A percentile compares a stretch with the other conserved stretches of the same genome.
Conservation (phyloP, 2,888 invertebrate genomes). For the Clitarchus hookeri region DNA sequence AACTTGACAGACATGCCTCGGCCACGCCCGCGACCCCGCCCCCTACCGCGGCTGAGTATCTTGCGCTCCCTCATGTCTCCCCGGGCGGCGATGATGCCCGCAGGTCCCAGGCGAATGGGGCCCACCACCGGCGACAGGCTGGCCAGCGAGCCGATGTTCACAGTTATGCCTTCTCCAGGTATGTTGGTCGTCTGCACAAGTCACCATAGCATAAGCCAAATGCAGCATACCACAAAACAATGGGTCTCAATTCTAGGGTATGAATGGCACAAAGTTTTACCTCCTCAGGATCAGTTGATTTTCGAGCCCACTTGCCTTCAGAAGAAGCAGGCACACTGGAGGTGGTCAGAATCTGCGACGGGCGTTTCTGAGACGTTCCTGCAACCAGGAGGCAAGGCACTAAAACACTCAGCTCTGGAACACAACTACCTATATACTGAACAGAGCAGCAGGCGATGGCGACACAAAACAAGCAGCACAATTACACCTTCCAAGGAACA, state of each 20-base stretch:
- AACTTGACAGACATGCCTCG: conserved; percentile 4
- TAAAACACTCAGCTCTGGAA: no score
- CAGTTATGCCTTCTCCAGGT: conserved; percentile 51
- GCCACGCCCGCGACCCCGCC: conserved; percentile 4
- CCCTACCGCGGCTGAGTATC: not conserved
- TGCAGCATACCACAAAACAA: no score
- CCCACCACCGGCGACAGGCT: conserved; percentile 53
- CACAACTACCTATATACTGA: no score
- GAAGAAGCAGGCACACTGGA: not conserved
- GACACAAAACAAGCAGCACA: no score
- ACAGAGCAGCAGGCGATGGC: no score
- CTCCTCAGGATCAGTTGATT: not conserved
- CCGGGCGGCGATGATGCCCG: not conserved
- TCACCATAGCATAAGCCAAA: not conserved
- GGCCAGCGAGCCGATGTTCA: conserved; percentile 54
- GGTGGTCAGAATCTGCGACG: not conserved
- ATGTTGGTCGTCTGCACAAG: not conserved
- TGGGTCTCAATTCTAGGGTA: no score
- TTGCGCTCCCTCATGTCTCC: not conserved
- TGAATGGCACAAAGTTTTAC: not conserved
- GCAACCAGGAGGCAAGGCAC: not conserved
- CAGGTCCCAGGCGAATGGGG: conserved; percentile 51
- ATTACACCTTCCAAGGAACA: no score
- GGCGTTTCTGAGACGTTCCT: not conserved
- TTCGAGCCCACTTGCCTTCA: not conserved